Base-by-base conservation (phyloP, 1,140 invertebrate genomes). In the Temnothorax curvispinosus region DNA sequence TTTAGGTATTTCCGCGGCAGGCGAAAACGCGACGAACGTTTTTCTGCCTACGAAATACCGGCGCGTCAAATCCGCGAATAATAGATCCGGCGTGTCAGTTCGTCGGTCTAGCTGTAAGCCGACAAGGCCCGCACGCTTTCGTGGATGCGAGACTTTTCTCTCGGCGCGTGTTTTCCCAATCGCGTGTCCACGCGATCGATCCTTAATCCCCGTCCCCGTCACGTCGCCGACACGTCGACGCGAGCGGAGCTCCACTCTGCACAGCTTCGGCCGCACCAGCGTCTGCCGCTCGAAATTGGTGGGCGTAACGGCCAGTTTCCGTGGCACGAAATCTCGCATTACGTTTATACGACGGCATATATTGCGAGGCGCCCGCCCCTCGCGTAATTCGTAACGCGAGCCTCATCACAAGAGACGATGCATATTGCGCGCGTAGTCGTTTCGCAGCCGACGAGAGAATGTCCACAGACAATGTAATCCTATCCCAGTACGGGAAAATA, bases 401-500 rank as follows among this genome's bases (percentile, higher is more conserved):
- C 41, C 54, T 74, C 80, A 27, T 27, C 27, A 27, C 27, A 32
- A 54, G 67, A 75, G 44, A 47, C 54, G 69, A 60, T 50, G 54
- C 50, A 71, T 84, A 84, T 84, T 50, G 54, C 80, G 69, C 80
- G 54, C 50, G 21, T 78, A 15, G 27, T 52, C 13, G 50, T 64
- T 32, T 18, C 8, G 9, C 62, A 64, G 44, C 15, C 75, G 35
- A 35, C 74, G 38, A 52, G 44, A 64, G 41, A 80, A 47, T 84
- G 80, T 84, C 80, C 80, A 60, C 69, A 62, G 80, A 84, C 80
- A 75, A 84, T 84, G 69, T 84, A 84, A 84, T 84, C 27, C 27
- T 44, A 84, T 27, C 41, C 69, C 41, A 2, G 69, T 18, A 15
- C 67, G 71, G 54, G 54, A 35, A 69, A 27, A 27, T 47, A 50